Evolutionary conservation across 2,797 vertebrate species (phyloP), one percentile per base, ranked within the genome.

Genomic region (Limosa lapponica): DNA sequence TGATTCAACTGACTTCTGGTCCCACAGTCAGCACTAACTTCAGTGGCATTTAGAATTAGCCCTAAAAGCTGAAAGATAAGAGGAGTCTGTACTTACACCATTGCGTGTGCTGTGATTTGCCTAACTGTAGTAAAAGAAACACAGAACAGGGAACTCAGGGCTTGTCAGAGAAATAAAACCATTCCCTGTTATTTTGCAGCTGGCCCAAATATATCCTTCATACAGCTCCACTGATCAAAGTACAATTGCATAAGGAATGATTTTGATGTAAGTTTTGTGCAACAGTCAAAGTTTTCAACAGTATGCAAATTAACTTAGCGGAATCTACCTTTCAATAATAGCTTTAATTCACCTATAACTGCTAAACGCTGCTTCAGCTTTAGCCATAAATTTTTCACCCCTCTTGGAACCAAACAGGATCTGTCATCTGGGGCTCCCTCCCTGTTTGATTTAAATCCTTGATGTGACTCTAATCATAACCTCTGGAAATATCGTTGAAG

Each of bases 401-500:
- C 78, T 64, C 57, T 81, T 73, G 73, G n/a, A 87, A 55, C 28
- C 27, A 79, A 59, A 82, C 25, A 32, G 8, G 16, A 71, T 71
- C 67, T 72, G 71, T 79, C 58, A 64, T 48, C 77, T 79, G 5
- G 34, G 34, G 44, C 30, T 82, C 64, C 72, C 44, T 82, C 55
- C 17, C 16, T 78, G 58, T 82, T 54, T 62, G 13, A 28, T 83
- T 93, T 86, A 89, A 92, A 64, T 67, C 44, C 46, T 25, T 58
- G 91, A 80, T 62, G 59, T 78, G 79, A 84, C 70, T 89, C 52
- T 86, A 93, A 82, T 89, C 36, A 83, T 78, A 66, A 88, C 54
- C 71, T 96, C 62, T 83, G 28, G 61, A 91, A 95, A 82, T 74
- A 75, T 64, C 49, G 77, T 81, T 79, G 91, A 91, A 89, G 82